Conservation (phyloP, 2,113 vertebrate species). For the Desmodus rotundus region DNA sequence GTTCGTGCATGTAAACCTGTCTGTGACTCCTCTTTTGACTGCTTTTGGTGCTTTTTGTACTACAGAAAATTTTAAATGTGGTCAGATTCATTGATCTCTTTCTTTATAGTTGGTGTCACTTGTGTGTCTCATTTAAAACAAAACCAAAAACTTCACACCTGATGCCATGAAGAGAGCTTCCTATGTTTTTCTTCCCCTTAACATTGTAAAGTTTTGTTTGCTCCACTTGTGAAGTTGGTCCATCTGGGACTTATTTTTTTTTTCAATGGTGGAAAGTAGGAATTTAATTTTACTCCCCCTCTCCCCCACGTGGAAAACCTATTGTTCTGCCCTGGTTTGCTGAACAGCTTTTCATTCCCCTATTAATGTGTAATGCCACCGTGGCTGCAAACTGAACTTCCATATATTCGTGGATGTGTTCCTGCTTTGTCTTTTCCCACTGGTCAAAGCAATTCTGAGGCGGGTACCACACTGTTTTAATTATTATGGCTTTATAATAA, state of each 20-base stretch:
- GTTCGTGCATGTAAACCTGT: not conserved
- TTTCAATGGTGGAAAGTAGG: not conserved
- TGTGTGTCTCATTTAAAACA: not conserved
- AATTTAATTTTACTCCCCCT: not conserved
- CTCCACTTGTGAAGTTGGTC: not conserved
- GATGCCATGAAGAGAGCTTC: not conserved
- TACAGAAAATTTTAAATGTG: not conserved
- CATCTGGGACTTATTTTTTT: not conserved
- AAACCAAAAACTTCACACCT: not conserved
- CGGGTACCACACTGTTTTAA: conserved; percentile 27
- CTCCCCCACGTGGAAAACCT: not conserved
- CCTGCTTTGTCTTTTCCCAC: conserved; percentile 7
- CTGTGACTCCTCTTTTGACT: conserved; percentile 16
- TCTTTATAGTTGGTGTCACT: not conserved
- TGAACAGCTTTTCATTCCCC: not conserved
- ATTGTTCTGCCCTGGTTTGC: not conserved
- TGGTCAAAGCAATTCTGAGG: conserved; percentile 11
- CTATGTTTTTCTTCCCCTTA: not conserved
- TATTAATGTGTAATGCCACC: not conserved
- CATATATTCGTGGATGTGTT: not conserved
- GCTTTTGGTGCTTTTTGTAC: conserved; percentile 14
- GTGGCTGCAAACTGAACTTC: conserved; percentile 45
- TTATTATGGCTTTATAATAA: conserved; percentile 23
- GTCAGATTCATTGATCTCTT: not conserved
- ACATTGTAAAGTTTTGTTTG: conserved; percentile 31